Evolutionary conservation across 1,140 invertebrate species (phyloP).

Genomic region (Druon quercuslanigerum): DNA sequence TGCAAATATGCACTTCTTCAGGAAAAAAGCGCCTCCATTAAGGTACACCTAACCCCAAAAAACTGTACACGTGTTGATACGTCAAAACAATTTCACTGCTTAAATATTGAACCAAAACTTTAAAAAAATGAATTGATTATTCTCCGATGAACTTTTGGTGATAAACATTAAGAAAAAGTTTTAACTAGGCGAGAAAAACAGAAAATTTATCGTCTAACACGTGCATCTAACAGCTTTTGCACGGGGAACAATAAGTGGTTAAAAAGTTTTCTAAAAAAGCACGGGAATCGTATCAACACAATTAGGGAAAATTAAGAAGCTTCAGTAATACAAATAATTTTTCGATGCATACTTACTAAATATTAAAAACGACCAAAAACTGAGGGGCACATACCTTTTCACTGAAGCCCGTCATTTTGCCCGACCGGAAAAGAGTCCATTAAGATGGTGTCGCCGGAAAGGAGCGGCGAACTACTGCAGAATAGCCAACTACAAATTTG

Average conservation of each 20-base stretch:
- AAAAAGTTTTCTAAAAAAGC: background rate
- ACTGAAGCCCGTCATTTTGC: slow-evolving; percentile 69
- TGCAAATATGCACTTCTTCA: too few species aligned
- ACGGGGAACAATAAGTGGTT: background rate
- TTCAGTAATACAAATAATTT: background rate
- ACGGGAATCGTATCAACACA: background rate
- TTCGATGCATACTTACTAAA: background rate
- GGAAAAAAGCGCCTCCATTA: too few species aligned
- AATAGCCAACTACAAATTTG: background rate
- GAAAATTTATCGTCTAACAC: slow-evolving; percentile 42
- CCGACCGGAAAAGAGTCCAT: slow-evolving; percentile 61
- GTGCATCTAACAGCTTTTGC: slow-evolving; percentile 35
- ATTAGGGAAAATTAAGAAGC: background rate
- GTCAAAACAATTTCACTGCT: slow-evolving; percentile 10
- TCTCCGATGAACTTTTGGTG: background rate
- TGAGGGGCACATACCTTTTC: slow-evolving; percentile 63
- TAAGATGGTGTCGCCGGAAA: slow-evolving; percentile 3
- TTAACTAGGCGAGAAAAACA: background rate
- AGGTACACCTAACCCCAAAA: background rate
- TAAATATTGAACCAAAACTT: background rate
- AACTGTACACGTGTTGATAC: slow-evolving; percentile 8
- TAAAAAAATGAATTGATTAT: background rate
- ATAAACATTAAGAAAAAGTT: background rate
- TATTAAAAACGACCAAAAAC: slow-evolving; percentile 51
- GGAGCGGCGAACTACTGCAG: background rate